phyloP scores from a whole-genome alignment of 2,797 vertebrate species.

The Ptychadena robeensis region DNA sequence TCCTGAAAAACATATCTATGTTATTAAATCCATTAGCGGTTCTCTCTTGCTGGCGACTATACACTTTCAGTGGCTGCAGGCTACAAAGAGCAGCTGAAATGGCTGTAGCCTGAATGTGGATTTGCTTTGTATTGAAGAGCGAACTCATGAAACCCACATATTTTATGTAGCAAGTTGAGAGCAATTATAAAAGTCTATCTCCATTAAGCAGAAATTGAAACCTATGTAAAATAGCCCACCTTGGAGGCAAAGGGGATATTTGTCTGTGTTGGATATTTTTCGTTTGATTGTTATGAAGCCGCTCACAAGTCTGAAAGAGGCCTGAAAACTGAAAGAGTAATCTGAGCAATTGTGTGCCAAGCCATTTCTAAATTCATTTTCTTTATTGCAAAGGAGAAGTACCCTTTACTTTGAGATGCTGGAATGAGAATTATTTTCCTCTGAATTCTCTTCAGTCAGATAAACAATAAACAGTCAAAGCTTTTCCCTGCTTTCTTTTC shows the following conservation, averaged over 20 bases:
- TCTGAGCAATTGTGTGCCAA: conserved; percentile 30
- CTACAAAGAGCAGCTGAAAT: conserved; percentile 24
- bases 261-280: conserved; percentile 44
- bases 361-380: conserved; percentile 36
- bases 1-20: conserved; percentile 43
- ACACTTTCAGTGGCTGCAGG: conserved; percentile 21
- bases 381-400: conserved; percentile 30
- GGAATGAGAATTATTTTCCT: not conserved
- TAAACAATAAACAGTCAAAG: conserved; percentile 1
- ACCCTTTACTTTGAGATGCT: conserved; percentile 30
- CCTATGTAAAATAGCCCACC: conserved; percentile 31
- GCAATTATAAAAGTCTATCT: conserved; percentile 44
- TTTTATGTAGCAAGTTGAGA: conserved; percentile 28
- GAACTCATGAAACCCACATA: conserved; percentile 25
- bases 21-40: conserved; percentile 52
- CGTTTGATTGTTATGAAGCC: conserved; percentile 34
- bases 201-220: conserved; percentile 54
- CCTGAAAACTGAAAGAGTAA: conserved; percentile 28
- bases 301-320: conserved; percentile 23
- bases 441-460: not conserved
- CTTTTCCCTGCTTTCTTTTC: not conserved
- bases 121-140: conserved; percentile 16
- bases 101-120: conserved; percentile 6
- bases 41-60: conserved; percentile 30
- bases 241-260: conserved; percentile 24